phyloP scores from a whole-genome alignment of 2,797 vertebrate genomes.

The Oryzias dopingdopingensis region DNA sequence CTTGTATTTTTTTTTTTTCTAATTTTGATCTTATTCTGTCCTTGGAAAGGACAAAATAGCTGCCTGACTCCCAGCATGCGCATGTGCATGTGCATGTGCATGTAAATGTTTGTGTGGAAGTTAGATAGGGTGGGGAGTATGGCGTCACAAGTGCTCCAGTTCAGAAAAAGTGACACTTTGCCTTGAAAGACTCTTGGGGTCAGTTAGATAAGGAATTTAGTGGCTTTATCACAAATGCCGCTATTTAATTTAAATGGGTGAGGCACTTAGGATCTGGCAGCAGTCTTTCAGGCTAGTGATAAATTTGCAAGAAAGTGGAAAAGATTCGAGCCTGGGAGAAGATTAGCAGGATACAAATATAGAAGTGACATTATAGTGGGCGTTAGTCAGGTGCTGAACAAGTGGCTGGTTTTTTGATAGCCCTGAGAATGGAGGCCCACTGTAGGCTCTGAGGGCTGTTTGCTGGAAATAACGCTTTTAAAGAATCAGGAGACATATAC shows the following conservation, averaged over 20 bases:
- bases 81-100: neutral
- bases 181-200: conserved; percentile 91
- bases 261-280: conserved; percentile 89
- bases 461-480: conserved; percentile 16
- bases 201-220: conserved; percentile 98
- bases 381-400: conserved; percentile 83
- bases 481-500: no score
- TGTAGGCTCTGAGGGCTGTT: conserved; percentile 41
- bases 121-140: conserved; percentile 42
- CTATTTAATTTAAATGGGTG: conserved; percentile 98
- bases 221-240: conserved; percentile 99
- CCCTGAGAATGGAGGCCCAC: conserved; percentile 54
- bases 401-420: conserved; percentile 77
- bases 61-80: conserved; percentile 46
- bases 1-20: conserved; percentile 72
- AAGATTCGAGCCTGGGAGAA: conserved; percentile 77
- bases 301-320: conserved; percentile 88
- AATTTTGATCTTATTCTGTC: conserved; percentile 71
- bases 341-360: conserved; percentile 86
- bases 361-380: conserved; percentile 82
- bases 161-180: conserved; percentile 85
- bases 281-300: conserved; percentile 88
- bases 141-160: conserved; percentile 75
- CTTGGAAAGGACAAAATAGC: conserved; percentile 74
- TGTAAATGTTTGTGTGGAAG: conserved; percentile 39